These are phyloP conservation scores for Trochalopteron elliotii DNA, from an alignment of 2,113 vertebrate genomes.

Conservation along the genomic window DNA sequence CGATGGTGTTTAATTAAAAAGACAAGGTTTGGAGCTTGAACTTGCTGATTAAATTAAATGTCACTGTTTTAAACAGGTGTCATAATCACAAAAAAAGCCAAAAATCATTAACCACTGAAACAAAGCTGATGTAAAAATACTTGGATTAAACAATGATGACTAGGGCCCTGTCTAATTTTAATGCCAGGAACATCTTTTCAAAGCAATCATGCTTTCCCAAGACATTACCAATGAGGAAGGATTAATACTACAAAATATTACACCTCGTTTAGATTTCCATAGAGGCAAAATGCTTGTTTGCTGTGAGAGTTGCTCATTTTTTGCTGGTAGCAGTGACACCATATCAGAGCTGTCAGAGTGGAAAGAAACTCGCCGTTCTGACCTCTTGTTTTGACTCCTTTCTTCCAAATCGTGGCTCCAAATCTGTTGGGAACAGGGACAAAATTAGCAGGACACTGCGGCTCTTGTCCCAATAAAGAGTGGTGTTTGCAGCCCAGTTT, in stretches of 20 bases:
- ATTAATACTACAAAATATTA: background rate
- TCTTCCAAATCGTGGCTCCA: no score
- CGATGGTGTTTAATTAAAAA: slow-evolving; percentile 3
- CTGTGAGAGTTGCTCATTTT: background rate
- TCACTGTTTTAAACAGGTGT: background rate
- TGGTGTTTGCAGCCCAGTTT: background rate
- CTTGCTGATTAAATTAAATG: slow-evolving; percentile 8
- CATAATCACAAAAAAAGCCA: background rate
- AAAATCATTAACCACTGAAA: background rate
- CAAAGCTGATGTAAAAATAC: background rate
- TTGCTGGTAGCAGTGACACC: background rate
- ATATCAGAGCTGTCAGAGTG: background rate
- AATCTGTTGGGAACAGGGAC: accelerated
- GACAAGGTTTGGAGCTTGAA: slow-evolving; percentile 3
- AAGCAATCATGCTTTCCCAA: background rate
- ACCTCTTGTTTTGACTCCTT: background rate
- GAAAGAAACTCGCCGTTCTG: background rate
- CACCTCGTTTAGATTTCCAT: background rate
- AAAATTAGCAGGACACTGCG: background rate
- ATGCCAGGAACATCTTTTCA: background rate
- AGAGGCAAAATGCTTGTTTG: background rate
- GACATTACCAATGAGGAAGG: background rate
- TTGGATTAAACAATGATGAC: background rate
- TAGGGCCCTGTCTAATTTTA: background rate
- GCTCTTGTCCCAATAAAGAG: background rate